Conservation (phyloP, 2,797 vertebrate species). For the Limnodromus scolopaceus region DNA sequence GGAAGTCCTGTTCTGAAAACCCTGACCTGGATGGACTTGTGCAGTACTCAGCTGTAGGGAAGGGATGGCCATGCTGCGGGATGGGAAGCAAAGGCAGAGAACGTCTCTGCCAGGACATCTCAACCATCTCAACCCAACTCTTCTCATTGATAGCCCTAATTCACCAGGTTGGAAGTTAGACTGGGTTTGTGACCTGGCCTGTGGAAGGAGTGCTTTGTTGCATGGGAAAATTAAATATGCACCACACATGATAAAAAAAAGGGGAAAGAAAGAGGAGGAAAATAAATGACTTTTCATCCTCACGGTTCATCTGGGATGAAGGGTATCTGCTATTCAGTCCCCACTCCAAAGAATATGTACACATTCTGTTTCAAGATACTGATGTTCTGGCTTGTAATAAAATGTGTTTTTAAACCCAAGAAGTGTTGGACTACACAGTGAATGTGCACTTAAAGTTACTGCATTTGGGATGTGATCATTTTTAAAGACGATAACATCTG, state of each 20-base stretch:
- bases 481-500: conserved; percentile 64
- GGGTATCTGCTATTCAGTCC: not conserved
- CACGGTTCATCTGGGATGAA: not conserved
- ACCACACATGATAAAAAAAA: not conserved
- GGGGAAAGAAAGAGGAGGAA: not conserved
- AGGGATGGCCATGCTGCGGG: not conserved
- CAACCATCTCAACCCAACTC: not conserved
- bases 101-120: not conserved
- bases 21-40: not conserved
- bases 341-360: not conserved
- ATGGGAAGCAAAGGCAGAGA: not conserved
- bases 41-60: not conserved
- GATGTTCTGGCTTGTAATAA: conserved; percentile 20
- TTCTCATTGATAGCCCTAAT: not conserved
- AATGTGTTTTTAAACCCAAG: conserved; percentile 28
- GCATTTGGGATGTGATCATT: conserved; percentile 26
- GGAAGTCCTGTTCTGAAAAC: not conserved
- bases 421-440: conserved; percentile 32
- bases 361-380: not conserved
- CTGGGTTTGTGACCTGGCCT: not conserved
- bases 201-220: not conserved
- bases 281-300: not conserved
- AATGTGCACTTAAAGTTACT: conserved; percentile 61
- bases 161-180: not conserved
- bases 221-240: not conserved